Percentiles rank a stretch among this genome's conserved stretches.
Evolutionary conservation across 2,797 vertebrate genomes (phyloP).

Genomic region (Chromobotia macracanthus): DNA sequence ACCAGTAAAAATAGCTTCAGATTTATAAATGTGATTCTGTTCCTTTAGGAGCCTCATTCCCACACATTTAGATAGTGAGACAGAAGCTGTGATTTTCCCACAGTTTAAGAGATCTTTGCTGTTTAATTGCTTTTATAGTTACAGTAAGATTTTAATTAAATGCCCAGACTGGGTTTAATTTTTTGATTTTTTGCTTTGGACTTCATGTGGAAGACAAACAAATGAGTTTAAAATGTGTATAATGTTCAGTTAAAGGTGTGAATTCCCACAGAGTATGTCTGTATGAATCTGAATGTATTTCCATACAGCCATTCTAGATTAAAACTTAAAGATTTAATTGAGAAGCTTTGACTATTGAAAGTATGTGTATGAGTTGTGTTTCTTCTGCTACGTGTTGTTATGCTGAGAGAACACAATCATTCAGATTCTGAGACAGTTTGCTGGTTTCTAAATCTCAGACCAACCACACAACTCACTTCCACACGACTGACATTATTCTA

Average conservation of each 20-base stretch:
- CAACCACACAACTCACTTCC: background rate
- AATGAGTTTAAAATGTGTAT: background rate
- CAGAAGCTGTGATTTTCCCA: slow-evolving; percentile 10
- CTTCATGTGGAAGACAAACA: background rate
- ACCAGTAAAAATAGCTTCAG: slow-evolving; percentile 6
- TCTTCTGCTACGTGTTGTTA: no score
- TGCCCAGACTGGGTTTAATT: background rate
- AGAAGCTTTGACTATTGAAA: no score
- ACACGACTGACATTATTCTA: background rate
- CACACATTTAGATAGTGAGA: slow-evolving; percentile 18
- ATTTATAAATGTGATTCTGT: slow-evolving; percentile 7
- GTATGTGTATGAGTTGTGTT: background rate
- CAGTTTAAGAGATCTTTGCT: background rate
- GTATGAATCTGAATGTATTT: no score
- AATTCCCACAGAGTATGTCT: no score
- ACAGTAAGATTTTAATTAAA: slow-evolving; percentile 35
- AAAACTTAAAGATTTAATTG: no score
- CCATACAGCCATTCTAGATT: no score
- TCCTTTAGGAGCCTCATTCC: slow-evolving; percentile 10
- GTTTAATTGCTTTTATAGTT: slow-evolving; percentile 40
- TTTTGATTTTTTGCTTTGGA: background rate
- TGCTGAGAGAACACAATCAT: background rate
- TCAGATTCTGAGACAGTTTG: background rate
- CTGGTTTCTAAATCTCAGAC: background rate
- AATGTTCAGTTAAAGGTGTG: background rate